Evolutionary conservation across 2,797 vertebrate genomes (phyloP), one percentile per base, ranked within the genome.

Genomic region (Xenopus petersii): DNA sequence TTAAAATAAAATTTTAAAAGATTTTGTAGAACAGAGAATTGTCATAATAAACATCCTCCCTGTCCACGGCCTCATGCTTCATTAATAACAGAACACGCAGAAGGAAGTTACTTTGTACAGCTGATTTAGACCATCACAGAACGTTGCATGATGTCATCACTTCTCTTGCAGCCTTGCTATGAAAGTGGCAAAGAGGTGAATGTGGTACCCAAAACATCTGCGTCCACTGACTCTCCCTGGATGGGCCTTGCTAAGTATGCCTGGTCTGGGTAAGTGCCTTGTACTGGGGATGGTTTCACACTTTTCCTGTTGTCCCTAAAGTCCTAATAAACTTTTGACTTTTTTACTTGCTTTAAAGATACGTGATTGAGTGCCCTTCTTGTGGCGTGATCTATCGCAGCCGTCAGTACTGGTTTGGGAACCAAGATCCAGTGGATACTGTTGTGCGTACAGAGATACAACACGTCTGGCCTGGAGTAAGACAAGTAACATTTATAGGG

Each of bases 391-490:
- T 99, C 85, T 99, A 98, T 82, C 89, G 97, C 71, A 99, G 98
- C 85, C 92, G 98, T 16, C 97, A 99, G 84, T 99, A 96, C 87
- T 98, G 97, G 97, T 99, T 97, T 83, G 97, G 98, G 67, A 99
- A 99, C 89, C 96, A 98, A 82, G 97, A 99, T 83, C 98, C 98
- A 36, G 98, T 99, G 82, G 97, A 99, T 84, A 98, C 97, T 0
- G 95, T 99, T 78, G 97, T 99, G 80, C 91, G 96, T 79, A 99
- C 97, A 11, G 98, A 99, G 88, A 99, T 99, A 79, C 95, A 98
- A 74, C 98, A 99, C 3, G 94, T 97, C 84, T 99, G 97, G 97
- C 96, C 95, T 0, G 96, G 96, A 89, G 97, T 98, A 86, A 93
- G 93, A 13, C 2, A 55, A 17, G 15, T 56, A 56, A 17, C n/a